A percentile compares a stretch with the other conserved stretches of the same genome.
Evolutionary conservation across 2,113 vertebrate genomes (phyloP).

Genomic region (Origma solitaria): DNA sequence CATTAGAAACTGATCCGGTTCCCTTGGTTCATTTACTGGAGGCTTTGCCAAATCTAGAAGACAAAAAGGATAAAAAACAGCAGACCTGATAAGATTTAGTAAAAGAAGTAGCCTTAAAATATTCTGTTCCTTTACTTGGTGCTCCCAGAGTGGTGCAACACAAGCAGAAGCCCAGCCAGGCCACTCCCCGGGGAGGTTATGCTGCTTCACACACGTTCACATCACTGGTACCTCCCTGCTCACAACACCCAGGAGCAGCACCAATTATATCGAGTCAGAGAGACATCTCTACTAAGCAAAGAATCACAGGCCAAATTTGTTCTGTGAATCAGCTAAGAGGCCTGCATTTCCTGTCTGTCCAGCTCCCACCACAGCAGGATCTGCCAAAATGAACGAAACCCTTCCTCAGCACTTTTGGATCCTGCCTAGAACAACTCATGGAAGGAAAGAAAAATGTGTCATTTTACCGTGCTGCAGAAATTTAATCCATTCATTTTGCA

Average conservation of each 20-base stretch:
- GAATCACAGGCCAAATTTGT: constrained; percentile 4
- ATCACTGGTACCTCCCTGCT: not conserved
- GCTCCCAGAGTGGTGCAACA: not conserved
- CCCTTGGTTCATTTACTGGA: constrained; percentile 71
- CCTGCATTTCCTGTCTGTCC: constrained; percentile 50
- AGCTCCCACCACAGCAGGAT: constrained; percentile 51
- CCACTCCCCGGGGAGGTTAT: not conserved
- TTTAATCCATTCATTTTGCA: not conserved
- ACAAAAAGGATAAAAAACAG: not conserved
- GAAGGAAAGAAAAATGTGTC: constrained; percentile 7
- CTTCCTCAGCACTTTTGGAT: constrained; percentile 47
- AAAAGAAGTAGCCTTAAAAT: not conserved
- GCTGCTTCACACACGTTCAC: not conserved
- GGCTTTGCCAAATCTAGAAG: constrained; percentile 78
- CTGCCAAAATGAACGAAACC: not conserved
- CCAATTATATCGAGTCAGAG: constrained; percentile 1
- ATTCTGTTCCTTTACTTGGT: not conserved
- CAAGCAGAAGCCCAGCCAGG: not conserved
- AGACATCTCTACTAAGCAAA: not conserved
- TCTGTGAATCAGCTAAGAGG: not conserved
- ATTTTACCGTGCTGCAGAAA: not conserved
- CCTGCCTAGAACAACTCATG: constrained; percentile 16
- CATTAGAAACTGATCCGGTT: constrained; percentile 76
- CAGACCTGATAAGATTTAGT: not conserved
- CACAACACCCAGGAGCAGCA: constrained; percentile 3